Base-by-base conservation (phyloP, 2,113 vertebrate genomes). In the Pluvialis apricaria region DNA sequence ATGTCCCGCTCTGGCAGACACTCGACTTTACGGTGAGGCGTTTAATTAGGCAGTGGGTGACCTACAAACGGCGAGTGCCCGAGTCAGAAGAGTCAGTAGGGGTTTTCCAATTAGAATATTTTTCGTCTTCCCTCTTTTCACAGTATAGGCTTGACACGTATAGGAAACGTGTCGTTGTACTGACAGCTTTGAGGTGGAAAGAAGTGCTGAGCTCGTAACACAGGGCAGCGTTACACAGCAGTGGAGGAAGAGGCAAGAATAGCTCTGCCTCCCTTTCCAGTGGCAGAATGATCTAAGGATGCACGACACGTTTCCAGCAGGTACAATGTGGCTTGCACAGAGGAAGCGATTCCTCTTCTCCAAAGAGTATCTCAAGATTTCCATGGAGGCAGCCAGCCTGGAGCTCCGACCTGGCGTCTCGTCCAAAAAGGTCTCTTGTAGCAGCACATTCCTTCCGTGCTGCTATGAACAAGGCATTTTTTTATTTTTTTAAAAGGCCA, bases 11-110 rank as follows among this genome's bases (percentile, higher is more conserved):
- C 98, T 0, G 98, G 99, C 84, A 97, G 99, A 9, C 99, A 99
- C 97, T 99, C 99, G 12, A 99, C 98, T 0, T 86, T 99, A 95
- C 98, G 99, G 99, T 99, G 97, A 82, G 98, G 92, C 36, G 7
- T 22, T 36, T 4, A 9, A 4, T 14, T 21, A 10, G 68, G 54
- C 58, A 6, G 38, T 3, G 32, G 22, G 36, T 20, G 29, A 18
- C 57, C 40, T 19, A 10, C 62, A 47, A 4, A 11, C 32, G 49
- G 45, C 2, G 7, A 42, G 26, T 15, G 21, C 7, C 42, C 6
- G 0, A 16, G 15, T 25, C 21, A 10, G 29, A 25, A 10, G 31
- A 36, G 15, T 24, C 34, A 5, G 6, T 3, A 1, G 45, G 38
- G 24, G 34, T 80, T 38, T 17, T 61, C 49, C 65, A 6, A 0